These are phyloP conservation scores for Thunnus maccoyii DNA, from an alignment of 2,113 vertebrate genomes.

Conservation along the genomic window DNA sequence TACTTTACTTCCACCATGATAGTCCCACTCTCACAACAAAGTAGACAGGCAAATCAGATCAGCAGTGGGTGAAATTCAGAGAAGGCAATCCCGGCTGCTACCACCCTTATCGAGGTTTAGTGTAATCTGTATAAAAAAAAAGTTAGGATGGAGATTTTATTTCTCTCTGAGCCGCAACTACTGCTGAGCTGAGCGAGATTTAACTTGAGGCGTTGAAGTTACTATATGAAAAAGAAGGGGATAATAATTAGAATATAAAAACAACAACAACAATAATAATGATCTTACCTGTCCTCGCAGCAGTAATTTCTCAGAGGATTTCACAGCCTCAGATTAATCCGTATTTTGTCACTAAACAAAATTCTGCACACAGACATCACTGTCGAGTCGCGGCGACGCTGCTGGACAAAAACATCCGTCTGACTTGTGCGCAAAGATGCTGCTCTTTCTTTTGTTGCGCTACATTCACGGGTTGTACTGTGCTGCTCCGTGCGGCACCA, in stretches of 20 bases:
- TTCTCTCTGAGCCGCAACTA: neutral
- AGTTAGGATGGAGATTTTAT: slow-evolving; percentile 29
- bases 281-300: slow-evolving; percentile 60
- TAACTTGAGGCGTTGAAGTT: slow-evolving; percentile 38
- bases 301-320: slow-evolving; percentile 7
- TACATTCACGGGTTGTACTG: slow-evolving; percentile 28
- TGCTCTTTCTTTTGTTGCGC: slow-evolving; percentile 25
- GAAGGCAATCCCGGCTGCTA: slow-evolving; percentile 52
- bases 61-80: slow-evolving; percentile 64
- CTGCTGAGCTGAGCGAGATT: slow-evolving; percentile 1
- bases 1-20: slow-evolving; percentile 59
- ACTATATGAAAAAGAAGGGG: neutral
- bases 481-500: slow-evolving; percentile 14
- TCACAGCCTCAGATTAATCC: slow-evolving; percentile 72
- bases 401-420: slow-evolving; percentile 57
- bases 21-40: slow-evolving; percentile 69
- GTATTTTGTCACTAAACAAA: slow-evolving; percentile 56
- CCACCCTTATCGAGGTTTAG: neutral
- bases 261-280: slow-evolving; percentile 13
- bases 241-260: neutral
- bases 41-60: slow-evolving; percentile 64
- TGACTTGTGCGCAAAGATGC: slow-evolving; percentile 54
- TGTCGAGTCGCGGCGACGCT: slow-evolving; percentile 50
- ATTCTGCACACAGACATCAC: slow-evolving; percentile 62
- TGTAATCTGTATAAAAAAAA: slow-evolving; percentile 57